Evolutionary conservation across 2,797 vertebrate genomes (phyloP), one percentile per base, ranked within the genome.

Genomic region (Austrolebias charrua): DNA sequence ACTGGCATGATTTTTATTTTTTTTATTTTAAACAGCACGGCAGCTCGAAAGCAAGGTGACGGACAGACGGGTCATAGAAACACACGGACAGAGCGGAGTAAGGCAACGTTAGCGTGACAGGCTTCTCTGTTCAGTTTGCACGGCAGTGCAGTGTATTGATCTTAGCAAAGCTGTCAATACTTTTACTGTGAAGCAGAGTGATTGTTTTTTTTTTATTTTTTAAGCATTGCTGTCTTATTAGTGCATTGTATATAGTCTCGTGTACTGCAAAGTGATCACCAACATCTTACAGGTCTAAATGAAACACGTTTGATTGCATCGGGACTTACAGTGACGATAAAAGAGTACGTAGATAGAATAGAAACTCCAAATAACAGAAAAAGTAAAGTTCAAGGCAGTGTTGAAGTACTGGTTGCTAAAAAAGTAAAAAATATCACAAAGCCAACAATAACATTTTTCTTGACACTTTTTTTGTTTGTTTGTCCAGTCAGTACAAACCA

Each of bases 61-160:
- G 85, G 88, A 86, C 86, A 86, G 67, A 90, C 86, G 66, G 84
- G 85, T 89, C 88, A 88, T 87, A 90, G 73, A 79, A 90, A 91
- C 86, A 91, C 86, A 86, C 76, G 81, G 85, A 90, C 88, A 91
- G 89, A 92, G 92, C 90, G 84, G 86, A 91, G 90, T 93, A 93
- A 93, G 92, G 92, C 92, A 93, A 92, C 91, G 75, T 86, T 91
- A 91, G 89, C 90, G 89, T 91, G 91, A 90, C 87, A 90, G 90
- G 89, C 87, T 90, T 86, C 83, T 91, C 88, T 84, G 83, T 91
- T 90, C 84, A 83, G 84, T 87, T 92, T 91, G 90, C 92, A 91
- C 89, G 88, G 89, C 89, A 89, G 85, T 89, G 88, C 88, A 87
- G 89, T 89, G 88, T 90, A 90, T 90, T 82, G 88, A 91, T 90